Base-by-base conservation (phyloP, 2,113 vertebrate species). In the Dendropsophus ebraccatus region DNA sequence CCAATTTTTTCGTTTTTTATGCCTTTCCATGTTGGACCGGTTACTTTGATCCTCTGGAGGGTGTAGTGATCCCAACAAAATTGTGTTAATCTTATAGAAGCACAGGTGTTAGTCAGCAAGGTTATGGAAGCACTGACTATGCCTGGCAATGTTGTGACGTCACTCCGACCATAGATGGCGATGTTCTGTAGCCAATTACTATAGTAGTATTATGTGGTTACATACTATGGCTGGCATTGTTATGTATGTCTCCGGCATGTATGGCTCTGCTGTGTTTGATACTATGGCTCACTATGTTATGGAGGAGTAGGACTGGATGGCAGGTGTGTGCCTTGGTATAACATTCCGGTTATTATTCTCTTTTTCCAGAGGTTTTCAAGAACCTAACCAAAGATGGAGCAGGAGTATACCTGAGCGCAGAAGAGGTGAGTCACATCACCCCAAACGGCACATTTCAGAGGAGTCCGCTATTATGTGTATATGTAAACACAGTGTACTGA, bases 291-390 rank as follows among this genome's bases (percentile, higher is more conserved):
- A 11, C 2, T 9, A 11, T 60, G 25, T 25, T 21, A 5, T 11
- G 54, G 14, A 2, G 16, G 4, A 16, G 17, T 54, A 54, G 16
- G 4, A 17, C 52, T 54, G 17, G 2, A 11, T 60, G 25, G n/a
- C 2, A 60, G 23, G 12, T 7, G 1, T 35, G 16, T 70, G 30
- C 9, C 30, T 8, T 41, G 8, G 41, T 23, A 23, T 37, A 70
- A 23, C 6, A 23, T 12, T 2, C 35, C 17, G 0, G 21, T 37
- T 37, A 23, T 56, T 6, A 19, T 88, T 76, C 76, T 90, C 5
- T 82, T 5, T 72, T 65, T 77, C 4, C 83, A 95, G 95, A 87
- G 83, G 87, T 89, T 16, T 95, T 94, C 90, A 87, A 47, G 74
- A 93, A 92, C 70, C 88, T 95, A 73, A 89, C 92, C 72, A 84